Evolutionary conservation across 1,140 invertebrate species (phyloP).

Genomic region (Drosophila triauraria): DNA sequence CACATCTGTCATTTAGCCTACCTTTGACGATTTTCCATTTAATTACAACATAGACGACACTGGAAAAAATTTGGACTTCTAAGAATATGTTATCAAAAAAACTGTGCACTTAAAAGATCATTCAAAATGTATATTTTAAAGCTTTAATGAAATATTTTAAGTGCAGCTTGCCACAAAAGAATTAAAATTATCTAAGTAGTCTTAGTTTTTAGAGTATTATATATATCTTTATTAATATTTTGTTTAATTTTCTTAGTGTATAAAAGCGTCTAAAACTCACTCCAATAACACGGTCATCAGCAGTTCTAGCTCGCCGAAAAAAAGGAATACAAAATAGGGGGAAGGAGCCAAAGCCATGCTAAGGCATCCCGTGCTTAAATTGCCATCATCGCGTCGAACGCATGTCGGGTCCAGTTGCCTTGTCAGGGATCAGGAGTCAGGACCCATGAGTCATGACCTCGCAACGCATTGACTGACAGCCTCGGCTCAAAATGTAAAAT

Average conservation of each 20-base stretch:
- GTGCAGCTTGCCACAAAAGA: too few species aligned
- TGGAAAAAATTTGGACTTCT: background rate
- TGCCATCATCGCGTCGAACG: conserved; percentile 77
- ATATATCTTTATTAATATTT: too few species aligned
- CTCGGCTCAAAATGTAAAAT: conserved; percentile 70
- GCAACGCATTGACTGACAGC: conserved; percentile 73
- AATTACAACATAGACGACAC: conserved; percentile 60
- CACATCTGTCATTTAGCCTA: conserved; percentile 14
- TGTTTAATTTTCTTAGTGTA: background rate
- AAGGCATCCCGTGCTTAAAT: conserved; percentile 62
- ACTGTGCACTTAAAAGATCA: background rate
- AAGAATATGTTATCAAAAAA: fast-evolving
- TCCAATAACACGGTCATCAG: conserved; percentile 46
- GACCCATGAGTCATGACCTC: conserved; percentile 49
- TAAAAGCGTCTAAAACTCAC: conserved; percentile 41
- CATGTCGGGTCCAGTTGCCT: conserved; percentile 63
- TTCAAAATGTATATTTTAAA: background rate
- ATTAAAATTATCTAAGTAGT: too few species aligned
- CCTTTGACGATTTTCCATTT: conserved; percentile 68
- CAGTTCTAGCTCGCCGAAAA: conserved; percentile 1
- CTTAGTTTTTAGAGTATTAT: background rate
- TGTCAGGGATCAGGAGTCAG: conserved; percentile 39
- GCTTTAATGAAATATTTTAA: too few species aligned
- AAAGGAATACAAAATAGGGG: too few species aligned
- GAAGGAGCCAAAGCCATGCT: background rate